Evolutionary conservation across 2,113 vertebrate species (phyloP).

Genomic region (Myotis lucifugus): DNA sequence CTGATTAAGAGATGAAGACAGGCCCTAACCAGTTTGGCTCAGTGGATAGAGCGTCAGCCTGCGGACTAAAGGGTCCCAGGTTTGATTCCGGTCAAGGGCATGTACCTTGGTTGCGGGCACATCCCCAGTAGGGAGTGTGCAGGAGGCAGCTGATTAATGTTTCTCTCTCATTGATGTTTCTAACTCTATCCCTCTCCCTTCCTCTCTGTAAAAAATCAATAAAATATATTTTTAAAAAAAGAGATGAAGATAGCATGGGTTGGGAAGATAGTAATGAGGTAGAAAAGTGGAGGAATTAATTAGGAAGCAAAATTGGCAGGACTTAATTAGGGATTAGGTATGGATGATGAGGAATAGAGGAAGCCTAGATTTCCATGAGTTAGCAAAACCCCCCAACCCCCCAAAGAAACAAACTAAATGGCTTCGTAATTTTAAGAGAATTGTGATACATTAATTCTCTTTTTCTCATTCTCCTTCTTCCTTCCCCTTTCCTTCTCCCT

Average conservation of each 20-base stretch:
- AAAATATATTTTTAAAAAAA: not conserved
- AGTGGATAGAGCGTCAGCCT: too few species aligned
- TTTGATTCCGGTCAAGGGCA: too few species aligned
- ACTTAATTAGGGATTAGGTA: not conserved
- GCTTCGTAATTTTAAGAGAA: not conserved
- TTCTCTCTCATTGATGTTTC: too few species aligned
- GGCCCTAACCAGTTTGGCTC: too few species aligned
- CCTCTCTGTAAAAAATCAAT: too few species aligned
- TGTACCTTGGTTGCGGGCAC: too few species aligned
- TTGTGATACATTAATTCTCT: not conserved
- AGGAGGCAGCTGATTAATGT: too few species aligned
- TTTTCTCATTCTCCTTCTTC: not conserved
- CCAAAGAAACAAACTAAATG: not conserved
- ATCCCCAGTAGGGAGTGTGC: too few species aligned
- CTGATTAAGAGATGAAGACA: not conserved
- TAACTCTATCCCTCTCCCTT: too few species aligned
- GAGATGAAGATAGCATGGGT: not conserved
- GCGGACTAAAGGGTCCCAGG: too few species aligned
- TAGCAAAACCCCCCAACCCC: not conserved
- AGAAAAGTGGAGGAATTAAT: not conserved
- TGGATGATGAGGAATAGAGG: not conserved
- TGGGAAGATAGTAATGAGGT: not conserved
- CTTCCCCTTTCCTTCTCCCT: not conserved
- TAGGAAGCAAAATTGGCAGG: not conserved
- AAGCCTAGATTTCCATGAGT: not conserved